Evolutionary conservation across 2,797 vertebrate genomes (phyloP).

Genomic region (Molossus alvarezi): DNA sequence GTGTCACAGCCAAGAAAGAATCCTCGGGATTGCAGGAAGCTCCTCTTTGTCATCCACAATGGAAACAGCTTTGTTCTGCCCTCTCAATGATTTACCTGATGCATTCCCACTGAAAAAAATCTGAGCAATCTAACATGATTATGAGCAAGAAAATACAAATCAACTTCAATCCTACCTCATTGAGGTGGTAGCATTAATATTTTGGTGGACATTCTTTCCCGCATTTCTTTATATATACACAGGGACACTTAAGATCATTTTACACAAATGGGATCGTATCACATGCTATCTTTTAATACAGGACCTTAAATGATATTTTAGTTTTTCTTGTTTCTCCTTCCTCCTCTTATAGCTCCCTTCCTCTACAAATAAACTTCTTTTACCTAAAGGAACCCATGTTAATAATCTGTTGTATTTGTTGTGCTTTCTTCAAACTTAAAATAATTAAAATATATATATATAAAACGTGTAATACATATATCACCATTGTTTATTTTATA

Average conservation of each 20-base stretch:
- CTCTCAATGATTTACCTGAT: not conserved
- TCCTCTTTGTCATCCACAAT: not conserved
- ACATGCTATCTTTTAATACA: not conserved
- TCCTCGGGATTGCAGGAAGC: not conserved
- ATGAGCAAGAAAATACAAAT: constrained; percentile 44
- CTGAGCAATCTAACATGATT: not conserved
- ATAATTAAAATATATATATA: constrained; percentile 10
- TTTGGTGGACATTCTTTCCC: not conserved
- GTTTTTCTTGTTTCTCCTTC: not conserved
- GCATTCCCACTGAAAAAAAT: not conserved
- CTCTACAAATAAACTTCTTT: not conserved
- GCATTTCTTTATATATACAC: not conserved
- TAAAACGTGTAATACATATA: not conserved
- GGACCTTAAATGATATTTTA: not conserved
- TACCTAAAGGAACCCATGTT: not conserved
- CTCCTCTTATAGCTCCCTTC: constrained; percentile 9
- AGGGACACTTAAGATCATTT: not conserved
- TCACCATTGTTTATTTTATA: not conserved
- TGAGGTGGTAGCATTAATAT: not conserved
- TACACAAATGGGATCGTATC: not conserved
- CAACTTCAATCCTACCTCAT: not conserved
- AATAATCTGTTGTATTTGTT: constrained; percentile 45
- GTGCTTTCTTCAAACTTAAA: constrained; percentile 1
- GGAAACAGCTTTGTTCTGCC: not conserved
- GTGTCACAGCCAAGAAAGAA: not conserved